Conservation (phyloP, 2,888 invertebrate genomes). For the Sussaba pulchella region DNA sequence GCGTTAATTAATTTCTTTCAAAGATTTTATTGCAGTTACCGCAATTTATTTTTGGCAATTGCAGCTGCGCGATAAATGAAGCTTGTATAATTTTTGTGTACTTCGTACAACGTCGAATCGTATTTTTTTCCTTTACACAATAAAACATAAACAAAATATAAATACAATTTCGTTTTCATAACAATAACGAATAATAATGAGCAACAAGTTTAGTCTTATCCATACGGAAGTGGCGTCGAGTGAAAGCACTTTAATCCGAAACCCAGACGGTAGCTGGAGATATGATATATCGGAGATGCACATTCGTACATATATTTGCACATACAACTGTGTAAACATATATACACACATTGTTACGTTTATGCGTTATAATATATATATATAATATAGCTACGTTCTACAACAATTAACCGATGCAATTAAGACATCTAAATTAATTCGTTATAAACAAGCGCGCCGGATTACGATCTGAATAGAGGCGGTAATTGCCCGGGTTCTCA, state of each 20-base stretch:
- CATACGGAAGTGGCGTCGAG: constrained; percentile 56
- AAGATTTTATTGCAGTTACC: no score
- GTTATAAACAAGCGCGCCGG: constrained; percentile 76
- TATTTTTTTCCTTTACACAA: not conserved
- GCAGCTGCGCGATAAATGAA: no score
- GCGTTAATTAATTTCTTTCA: no score
- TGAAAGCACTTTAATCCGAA: constrained; percentile 58
- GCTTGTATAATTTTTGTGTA: no score
- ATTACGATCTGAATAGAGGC: constrained; percentile 76
- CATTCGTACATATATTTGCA: constrained; percentile 7
- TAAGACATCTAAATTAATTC: constrained; percentile 84
- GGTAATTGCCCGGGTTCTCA: constrained; percentile 84
- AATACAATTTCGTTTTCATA: not conserved
- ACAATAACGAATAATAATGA: constrained; percentile 6
- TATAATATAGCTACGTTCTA: constrained; percentile 58
- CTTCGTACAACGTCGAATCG: no score
- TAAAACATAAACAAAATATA: no score
- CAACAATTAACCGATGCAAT: constrained; percentile 83
- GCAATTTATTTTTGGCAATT: no score
- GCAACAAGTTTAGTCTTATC: constrained; percentile 43
- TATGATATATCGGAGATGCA: constrained; percentile 45
- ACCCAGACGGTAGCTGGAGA: constrained; percentile 11
- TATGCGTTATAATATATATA: constrained; percentile 5
- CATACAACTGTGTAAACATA: no score
- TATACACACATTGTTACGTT: constrained; percentile 26